These are phyloP conservation scores for Acyrthosiphon pisum DNA, from an alignment of 1,140 invertebrate genomes.

Conservation along the genomic window DNA sequence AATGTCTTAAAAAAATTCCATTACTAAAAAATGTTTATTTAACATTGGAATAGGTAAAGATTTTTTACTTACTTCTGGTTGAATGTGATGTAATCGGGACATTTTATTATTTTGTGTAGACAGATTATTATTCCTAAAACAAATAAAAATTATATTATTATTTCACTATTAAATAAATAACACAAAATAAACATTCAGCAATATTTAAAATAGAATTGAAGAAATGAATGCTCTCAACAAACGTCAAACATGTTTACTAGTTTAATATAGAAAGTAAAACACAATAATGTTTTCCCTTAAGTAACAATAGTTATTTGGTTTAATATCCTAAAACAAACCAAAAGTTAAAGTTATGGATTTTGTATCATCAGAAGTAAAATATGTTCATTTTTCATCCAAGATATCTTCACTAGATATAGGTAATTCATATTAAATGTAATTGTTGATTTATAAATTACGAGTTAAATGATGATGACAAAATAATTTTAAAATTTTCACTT, in stretches of 20 bases:
- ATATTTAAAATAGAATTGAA: slow-evolving; percentile 29
- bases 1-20: too few relatives aligned
- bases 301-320: not conserved
- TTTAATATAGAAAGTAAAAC: not conserved
- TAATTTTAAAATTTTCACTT: too few relatives aligned
- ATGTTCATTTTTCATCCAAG: not conserved
- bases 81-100: slow-evolving; percentile 54
- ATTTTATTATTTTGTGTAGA: slow-evolving; percentile 43
- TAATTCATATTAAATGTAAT: too few relatives aligned
- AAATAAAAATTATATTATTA: not conserved
- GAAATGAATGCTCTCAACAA: slow-evolving; percentile 14
- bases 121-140: slow-evolving; percentile 12
- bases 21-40: too few relatives aligned
- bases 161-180: not conserved
- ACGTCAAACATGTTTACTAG: slow-evolving; percentile 14
- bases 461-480: too few relatives aligned
- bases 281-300: not conserved
- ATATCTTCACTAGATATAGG: not conserved
- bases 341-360: not conserved
- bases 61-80: slow-evolving; percentile 52
- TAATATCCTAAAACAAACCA: slow-evolving; percentile 26
- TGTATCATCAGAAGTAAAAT: not conserved
- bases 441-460: too few relatives aligned
- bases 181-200: not conserved
- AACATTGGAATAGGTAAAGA: not conserved